phyloP scores from a whole-genome alignment of 1,140 invertebrate species.

The Pogonus chalceus region DNA sequence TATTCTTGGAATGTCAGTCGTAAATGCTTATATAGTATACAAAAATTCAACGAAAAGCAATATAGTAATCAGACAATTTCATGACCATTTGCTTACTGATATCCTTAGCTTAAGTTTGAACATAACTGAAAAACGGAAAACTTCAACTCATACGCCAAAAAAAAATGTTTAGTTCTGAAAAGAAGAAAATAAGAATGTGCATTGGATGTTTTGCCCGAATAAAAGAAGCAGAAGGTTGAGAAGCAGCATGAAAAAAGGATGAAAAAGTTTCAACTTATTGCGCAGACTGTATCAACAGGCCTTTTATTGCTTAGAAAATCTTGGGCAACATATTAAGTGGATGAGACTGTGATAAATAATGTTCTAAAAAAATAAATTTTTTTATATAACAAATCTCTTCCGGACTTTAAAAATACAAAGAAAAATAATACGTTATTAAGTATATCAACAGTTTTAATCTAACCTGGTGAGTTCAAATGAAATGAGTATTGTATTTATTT shows the following conservation, averaged over 20 bases:
- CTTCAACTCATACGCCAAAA: background rate
- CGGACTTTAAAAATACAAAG: too few relatives aligned
- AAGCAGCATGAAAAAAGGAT: background rate
- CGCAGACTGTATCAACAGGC: background rate
- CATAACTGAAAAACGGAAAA: background rate
- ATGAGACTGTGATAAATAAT: background rate
- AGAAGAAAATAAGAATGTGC: background rate
- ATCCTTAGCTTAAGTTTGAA: background rate
- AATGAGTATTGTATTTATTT: too few relatives aligned
- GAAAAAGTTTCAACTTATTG: background rate
- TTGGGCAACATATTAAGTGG: background rate
- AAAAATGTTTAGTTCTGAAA: background rate
- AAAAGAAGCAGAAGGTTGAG: background rate
- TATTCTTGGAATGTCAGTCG: background rate
- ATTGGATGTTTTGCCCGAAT: background rate
- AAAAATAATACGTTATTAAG: too few relatives aligned
- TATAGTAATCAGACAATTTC: background rate
- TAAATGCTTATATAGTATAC: background rate
- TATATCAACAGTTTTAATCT: too few relatives aligned
- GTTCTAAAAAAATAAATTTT: background rate
- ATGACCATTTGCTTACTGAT: background rate
- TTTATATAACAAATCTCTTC: too few relatives aligned
- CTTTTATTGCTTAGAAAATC: background rate
- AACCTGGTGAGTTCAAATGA: too few relatives aligned
- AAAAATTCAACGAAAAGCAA: background rate